phyloP scores from a whole-genome alignment of 2,113 vertebrate genomes.

The Polypterus senegalus region DNA sequence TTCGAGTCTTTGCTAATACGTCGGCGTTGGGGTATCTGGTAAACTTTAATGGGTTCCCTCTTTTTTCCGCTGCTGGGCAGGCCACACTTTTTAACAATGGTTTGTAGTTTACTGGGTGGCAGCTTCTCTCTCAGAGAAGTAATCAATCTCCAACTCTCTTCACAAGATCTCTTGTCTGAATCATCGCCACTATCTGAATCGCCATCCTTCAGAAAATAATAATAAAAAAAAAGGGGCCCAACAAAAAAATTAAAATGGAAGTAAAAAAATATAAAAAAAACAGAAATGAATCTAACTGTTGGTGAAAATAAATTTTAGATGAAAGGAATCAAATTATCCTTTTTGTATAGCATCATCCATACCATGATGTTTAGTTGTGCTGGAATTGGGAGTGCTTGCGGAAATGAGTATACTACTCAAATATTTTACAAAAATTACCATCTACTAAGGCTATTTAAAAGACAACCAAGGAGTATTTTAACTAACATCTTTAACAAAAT shows the following conservation, averaged over 20 bases:
- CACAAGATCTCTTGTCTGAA: slow-evolving; percentile 98
- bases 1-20: slow-evolving; percentile 94
- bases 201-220: slow-evolving; percentile 91
- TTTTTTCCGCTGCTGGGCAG: slow-evolving; percentile 97
- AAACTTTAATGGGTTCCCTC: slow-evolving; percentile 91
- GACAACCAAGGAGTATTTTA: too few relatives aligned
- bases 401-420: too few relatives aligned
- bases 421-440: too few relatives aligned
- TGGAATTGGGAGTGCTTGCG: too few relatives aligned
- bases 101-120: slow-evolving; percentile 96
- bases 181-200: slow-evolving; percentile 99
- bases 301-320: not conserved
- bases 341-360: too few relatives aligned
- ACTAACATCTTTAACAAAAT: too few relatives aligned
- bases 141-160: slow-evolving; percentile 98
- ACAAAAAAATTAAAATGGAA: slow-evolving; percentile 70
- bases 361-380: too few relatives aligned
- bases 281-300: slow-evolving; percentile 53
- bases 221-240: slow-evolving; percentile 84
- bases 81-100: slow-evolving; percentile 97
- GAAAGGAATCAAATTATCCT: not conserved
- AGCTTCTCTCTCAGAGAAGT: slow-evolving; percentile 98
- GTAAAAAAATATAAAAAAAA: slow-evolving; percentile 53
- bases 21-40: slow-evolving; percentile 88
- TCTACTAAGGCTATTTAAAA: too few relatives aligned